Base-by-base conservation (phyloP, 1,140 invertebrate genomes). In the Eciton burchellii region DNA sequence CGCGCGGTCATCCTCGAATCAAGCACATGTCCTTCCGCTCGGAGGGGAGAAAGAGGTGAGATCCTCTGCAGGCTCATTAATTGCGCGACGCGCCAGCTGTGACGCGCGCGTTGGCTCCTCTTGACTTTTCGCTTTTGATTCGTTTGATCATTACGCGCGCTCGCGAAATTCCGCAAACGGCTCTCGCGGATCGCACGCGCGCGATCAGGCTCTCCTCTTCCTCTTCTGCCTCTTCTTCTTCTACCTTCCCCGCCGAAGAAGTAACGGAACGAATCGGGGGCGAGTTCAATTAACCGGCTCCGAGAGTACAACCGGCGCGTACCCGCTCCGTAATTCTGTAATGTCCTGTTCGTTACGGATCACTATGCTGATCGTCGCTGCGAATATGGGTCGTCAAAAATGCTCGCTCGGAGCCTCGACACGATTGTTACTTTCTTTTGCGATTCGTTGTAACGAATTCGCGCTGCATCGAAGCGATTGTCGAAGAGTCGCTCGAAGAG, bases 211-310 rank as follows among this genome's bases (percentile, higher is more conserved):
- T 57, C 6, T 6, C 6, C 35, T 35, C 35, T 35, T 35, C 35
- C 6, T 35, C 6, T 35, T 35, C 35, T 35, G 2, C 6, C 35
- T 35, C 35, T 35, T 35, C 6, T 35, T 35, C 35, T n/a, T 35
- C 35, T 35, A 2, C 6, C 35, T 35, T 6, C 6, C 2, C 35
- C 35, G 57, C n/a, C 24, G 24, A n/a, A 14, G 11, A 59, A 45
- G n/a, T 87, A 87, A 87, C 85, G 85, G 86, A 77, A 86, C 14
- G 19, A 41, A 49, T 62, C 24, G 4, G 29, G 14, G 29, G 26
- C 3, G 14, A 52, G 19, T 35, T 29, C 21, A 35, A 73, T 72
- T 72, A 68, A 26, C 45, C 8, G 12, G 9, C 26, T 3, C 56
- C n/a, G 70, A 52, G 79, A 57, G 49, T 29, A 70, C 47, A 45